Base-by-base conservation (phyloP, 2,113 vertebrate genomes). In the Smithornis capensis region DNA sequence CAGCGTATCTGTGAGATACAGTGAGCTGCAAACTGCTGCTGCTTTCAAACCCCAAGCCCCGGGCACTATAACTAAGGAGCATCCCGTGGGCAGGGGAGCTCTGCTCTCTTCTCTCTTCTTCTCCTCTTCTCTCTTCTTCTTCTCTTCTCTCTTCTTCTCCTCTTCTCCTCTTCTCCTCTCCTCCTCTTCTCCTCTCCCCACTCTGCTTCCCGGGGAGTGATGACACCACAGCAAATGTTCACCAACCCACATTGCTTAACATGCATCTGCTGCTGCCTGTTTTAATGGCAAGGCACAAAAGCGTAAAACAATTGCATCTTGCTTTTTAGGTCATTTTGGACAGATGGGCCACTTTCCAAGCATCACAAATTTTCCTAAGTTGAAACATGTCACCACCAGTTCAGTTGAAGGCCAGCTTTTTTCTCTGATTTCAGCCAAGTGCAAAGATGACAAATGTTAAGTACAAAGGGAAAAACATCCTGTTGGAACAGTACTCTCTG, bases 401-500 rank as follows among this genome's bases (percentile, higher is more conserved):
- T 81, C 44, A 92, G 67, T 44, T 8, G 5, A 95, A 60, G 0
- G 76, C 84, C 92, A 95, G 38, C 2, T 84, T 74, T 93, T 65
- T 79, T 77, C 71, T 73, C 60, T 90, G 49, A 80, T 94, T 92
- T 91, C 78, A 64, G 60, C 65, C 0, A 2, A 95, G 78, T 37
- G 65, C 84, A 94, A 89, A 87, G 78, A 92, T 87, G 78, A 91
- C 77, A 94, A 95, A 94, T 67, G 19, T 45, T 45, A 87, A 92
- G 74, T 85, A 95, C 79, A 92, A 88, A 95, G 83, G 55, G 59
- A 35, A 94, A 93, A 93, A 89, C 90, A 92, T 95, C 95, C 94
- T 94, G 92, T 90, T 94, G 90, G 88, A 96, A 95, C 83, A 96
- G 87, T 45, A 88, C 81, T 95, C 89, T 62, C 78, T 92, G 90